Base-by-base conservation (phyloP, 2,888 invertebrate species). In the Cloeon dipterum region DNA sequence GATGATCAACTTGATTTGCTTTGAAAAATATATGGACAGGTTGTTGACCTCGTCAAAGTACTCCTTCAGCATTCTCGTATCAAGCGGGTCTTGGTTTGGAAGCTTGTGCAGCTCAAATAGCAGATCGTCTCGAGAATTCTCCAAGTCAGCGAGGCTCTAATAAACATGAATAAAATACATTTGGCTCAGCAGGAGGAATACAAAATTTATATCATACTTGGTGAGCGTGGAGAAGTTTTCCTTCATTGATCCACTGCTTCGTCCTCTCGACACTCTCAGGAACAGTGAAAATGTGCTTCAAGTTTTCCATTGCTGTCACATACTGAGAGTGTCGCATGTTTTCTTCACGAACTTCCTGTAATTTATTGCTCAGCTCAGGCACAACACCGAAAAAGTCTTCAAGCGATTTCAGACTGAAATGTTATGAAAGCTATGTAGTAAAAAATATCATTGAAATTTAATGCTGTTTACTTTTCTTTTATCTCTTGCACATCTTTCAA, bases 281-380 rank as follows among this genome's bases (percentile, higher is more conserved):
- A 1, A 96, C 91, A 32, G 89, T 93, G 50, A 96, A 94, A 43
- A 98, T 93, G 51, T 96, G 93, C 54, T 93, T 94, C 20, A 98
- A 62, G 53, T 98, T 98, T 52, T 98, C 94, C 66, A 88, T 89
- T 0, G 96, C 96, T 2, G 94, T 93, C 2, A 89, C 91, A 57
- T 93, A 89, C 53, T 93, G 96, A 1, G 93, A 93, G 57, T 96
- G 91, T 16, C 79, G 71, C 46, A 82, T 79, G 52, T 93, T 93
- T 56, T 96, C 94, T 44, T 86, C 83, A 19, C 86, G 66, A 1
- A 96, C 81, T 32, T 76, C 72, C 51, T 78, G 77, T 20, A 98
- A 59, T 26, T 78, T 76, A 21, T 74, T 71, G 40, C 76, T 79
- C 4, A 94, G 61, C 5, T 73, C 72, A 1, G 85, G 78, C 0